Conservation (phyloP, 1,140 invertebrate species). For the Lucilia sericata region DNA sequence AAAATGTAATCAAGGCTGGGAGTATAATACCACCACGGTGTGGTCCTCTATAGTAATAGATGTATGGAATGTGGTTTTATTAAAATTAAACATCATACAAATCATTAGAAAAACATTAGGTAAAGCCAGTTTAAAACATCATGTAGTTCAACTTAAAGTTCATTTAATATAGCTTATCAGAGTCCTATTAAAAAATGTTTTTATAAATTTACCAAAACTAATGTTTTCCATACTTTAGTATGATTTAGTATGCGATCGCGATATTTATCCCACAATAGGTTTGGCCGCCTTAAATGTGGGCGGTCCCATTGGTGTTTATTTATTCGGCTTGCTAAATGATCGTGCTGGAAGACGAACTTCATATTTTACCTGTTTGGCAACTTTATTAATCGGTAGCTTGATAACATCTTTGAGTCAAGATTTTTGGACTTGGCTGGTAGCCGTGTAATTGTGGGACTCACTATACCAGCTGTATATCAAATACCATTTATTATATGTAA, state of each 20-base stretch:
- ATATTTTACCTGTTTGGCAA: slow-evolving; percentile 84
- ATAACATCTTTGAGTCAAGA: slow-evolving; percentile 79
- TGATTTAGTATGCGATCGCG: slow-evolving; percentile 84
- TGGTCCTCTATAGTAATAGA: slow-evolving; percentile 84
- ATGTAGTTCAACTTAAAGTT: neutral
- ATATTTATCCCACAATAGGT: slow-evolving; percentile 87
- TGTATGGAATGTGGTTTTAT: slow-evolving; percentile 70
- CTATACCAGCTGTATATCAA: slow-evolving; percentile 93
- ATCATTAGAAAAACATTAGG: neutral
- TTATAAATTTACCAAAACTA: neutral
- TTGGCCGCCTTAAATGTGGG: slow-evolving; percentile 85
- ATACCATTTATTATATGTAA: slow-evolving; percentile 95
- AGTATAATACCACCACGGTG: slow-evolving; percentile 78
- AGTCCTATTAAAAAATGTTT: neutral
- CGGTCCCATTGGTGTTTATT: slow-evolving; percentile 86
- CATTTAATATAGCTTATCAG: neutral
- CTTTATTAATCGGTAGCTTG: slow-evolving; percentile 81
- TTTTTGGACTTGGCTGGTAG: slow-evolving; percentile 85
- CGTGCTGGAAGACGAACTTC: slow-evolving; percentile 83
- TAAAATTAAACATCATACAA: slow-evolving; percentile 3
- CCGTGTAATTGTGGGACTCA: slow-evolving; percentile 84
- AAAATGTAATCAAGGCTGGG: slow-evolving; percentile 82
- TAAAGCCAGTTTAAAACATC: slow-evolving; percentile 24
- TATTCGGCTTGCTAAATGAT: slow-evolving; percentile 87
- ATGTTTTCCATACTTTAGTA: slow-evolving; percentile 71